These are phyloP conservation scores for Formica aserva DNA, from an alignment of 2,888 invertebrate species.

Conservation along the genomic window DNA sequence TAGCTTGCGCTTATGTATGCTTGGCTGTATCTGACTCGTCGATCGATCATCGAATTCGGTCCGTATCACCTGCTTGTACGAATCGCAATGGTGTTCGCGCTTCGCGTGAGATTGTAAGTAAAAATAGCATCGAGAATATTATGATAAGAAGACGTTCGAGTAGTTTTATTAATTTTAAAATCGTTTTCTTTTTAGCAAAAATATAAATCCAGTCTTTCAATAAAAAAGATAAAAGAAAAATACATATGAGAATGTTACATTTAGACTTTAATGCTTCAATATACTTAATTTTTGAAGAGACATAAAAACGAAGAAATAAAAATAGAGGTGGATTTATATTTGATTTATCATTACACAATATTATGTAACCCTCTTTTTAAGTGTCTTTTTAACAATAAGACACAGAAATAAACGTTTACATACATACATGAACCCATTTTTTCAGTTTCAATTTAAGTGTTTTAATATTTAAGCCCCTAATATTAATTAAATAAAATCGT, in stretches of 20 bases:
- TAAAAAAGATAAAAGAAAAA: too few species aligned
- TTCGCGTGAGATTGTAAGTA: slow-evolving; percentile 38
- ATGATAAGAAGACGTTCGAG: neutral
- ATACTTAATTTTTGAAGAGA: too few species aligned
- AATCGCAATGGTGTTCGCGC: slow-evolving; percentile 30
- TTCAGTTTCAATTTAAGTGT: neutral
- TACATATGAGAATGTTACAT: too few species aligned
- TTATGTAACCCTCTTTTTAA: too few species aligned
- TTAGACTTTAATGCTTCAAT: too few species aligned
- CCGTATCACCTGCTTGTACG: slow-evolving; percentile 48
- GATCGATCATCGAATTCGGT: slow-evolving; percentile 74
- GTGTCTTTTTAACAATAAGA: too few species aligned
- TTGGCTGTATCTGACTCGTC: slow-evolving; percentile 67
- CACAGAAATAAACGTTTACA: too few species aligned
- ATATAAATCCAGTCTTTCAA: too few species aligned
- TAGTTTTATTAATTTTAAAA: neutral
- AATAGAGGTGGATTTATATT: too few species aligned
- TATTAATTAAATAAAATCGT: neutral
- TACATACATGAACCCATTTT: neutral
- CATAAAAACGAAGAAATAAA: too few species aligned
- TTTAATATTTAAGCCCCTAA: neutral
- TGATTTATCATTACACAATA: too few species aligned
- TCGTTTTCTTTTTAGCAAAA: neutral
- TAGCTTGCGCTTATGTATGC: slow-evolving; percentile 70
- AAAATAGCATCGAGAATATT: neutral